Evolutionary conservation across 2,113 vertebrate genomes (phyloP), one percentile per base, ranked within the genome.

Genomic region (Gadus macrocephalus): DNA sequence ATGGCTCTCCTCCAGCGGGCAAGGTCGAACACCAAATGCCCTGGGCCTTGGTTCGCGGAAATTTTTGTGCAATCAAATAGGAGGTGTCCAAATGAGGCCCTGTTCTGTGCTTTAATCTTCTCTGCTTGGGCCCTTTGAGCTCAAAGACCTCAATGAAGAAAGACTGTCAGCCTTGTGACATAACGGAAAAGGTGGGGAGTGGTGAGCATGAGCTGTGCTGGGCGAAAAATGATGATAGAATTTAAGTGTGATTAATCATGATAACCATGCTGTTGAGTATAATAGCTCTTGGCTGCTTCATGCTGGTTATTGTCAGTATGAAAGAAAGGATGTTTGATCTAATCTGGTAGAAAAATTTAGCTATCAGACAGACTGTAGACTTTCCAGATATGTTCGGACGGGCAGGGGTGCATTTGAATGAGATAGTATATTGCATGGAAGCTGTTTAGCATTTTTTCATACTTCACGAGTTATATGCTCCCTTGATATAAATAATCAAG

Each of bases 11-110:
- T 83, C 76, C 76, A 81, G 5, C 56, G 76, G 84, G 76, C 83
- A 91, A 92, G 88, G 90, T 90, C 87, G 87, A 71, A 71, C 79
- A 75, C 69, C 68, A 68, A 69, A 74, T 68, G 76, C 73, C 81
- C 78, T 83, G 15, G 86, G 78, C 73, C 17, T 1, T 14, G 12
- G 38, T 7, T 65, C 77, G 68, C 76, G 86, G 75, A 59, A 58
- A 19, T 5, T 20, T 60, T 79, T 81, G 80, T 73, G 69, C 70
- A 77, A 76, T 53, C 64, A 8, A 56, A 35, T 35, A 5, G 31
- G 31, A 42, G 68, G 72, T 71, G 53, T 67, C 81, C 68, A 76
- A 53, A 67, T 70, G 38, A 66, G 62, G 8, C 62, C 71, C 9
- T 5, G n/a, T 7, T 63, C 25, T 64, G 14, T 81, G 22, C 61